Evolutionary conservation across 2,797 vertebrate genomes (phyloP).

Genomic region (Arrhamphus sclerolepis): DNA sequence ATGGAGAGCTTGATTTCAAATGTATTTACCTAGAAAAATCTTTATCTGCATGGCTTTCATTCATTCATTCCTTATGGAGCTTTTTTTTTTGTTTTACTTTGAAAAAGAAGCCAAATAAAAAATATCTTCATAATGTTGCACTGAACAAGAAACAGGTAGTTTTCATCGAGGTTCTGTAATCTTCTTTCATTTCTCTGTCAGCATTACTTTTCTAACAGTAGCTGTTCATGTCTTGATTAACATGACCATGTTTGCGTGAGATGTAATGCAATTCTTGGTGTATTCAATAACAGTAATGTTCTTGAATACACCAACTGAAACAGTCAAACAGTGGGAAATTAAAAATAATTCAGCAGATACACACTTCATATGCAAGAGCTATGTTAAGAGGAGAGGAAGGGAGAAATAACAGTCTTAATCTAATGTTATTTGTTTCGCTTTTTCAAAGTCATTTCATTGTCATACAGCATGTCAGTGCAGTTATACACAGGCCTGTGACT

Average conservation of each 20-base stretch:
- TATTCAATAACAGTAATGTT: too few species aligned
- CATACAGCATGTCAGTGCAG: constrained; percentile 43
- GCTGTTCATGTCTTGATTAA: constrained; percentile 19
- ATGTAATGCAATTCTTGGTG: too few species aligned
- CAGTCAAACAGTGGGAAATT: constrained; percentile 55
- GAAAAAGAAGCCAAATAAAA: constrained; percentile 3
- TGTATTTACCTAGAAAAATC: constrained; percentile 18
- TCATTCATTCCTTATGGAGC: neutral
- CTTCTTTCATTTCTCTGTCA: neutral
- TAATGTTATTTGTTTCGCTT: constrained; percentile 44
- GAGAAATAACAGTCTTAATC: constrained; percentile 45
- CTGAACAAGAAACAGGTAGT: constrained; percentile 4
- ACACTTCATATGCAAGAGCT: constrained; percentile 40
- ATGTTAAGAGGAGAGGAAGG: constrained; percentile 28
- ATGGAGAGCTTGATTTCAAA: constrained; percentile 37
- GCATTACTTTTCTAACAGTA: constrained; percentile 22
- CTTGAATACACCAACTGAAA: constrained; percentile 34
- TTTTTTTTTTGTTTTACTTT: constrained; percentile 19
- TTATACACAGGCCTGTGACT: constrained; percentile 64
- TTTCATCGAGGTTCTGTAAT: constrained; percentile 4
- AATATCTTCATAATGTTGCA: constrained; percentile 4
- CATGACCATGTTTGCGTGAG: constrained; percentile 34
- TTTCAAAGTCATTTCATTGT: constrained; percentile 34
- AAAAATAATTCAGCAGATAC: constrained; percentile 59
- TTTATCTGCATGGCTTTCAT: constrained; percentile 18